phyloP scores from a whole-genome alignment of 2,113 vertebrate genomes.

The Diadophis punctatus region DNA sequence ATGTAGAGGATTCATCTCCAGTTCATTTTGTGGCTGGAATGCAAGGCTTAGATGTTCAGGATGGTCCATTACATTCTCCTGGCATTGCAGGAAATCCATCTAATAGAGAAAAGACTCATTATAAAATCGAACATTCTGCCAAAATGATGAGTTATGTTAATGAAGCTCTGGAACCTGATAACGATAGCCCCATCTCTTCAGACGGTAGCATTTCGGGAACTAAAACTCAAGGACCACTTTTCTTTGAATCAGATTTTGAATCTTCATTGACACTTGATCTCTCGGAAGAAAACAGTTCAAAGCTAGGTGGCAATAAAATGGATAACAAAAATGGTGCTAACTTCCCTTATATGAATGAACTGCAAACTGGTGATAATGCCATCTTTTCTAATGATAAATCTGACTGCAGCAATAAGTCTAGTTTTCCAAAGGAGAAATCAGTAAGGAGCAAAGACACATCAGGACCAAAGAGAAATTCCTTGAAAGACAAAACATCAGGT shows the following conservation, averaged over 20 bases:
- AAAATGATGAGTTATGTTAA: constrained; percentile 58
- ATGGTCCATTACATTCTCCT: constrained; percentile 48
- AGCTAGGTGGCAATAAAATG: constrained; percentile 43
- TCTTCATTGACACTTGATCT: constrained; percentile 85
- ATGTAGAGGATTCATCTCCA: constrained; percentile 60
- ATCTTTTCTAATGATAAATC: constrained; percentile 49
- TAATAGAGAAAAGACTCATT: constrained; percentile 36
- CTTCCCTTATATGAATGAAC: constrained; percentile 28
- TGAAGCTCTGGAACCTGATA: constrained; percentile 71
- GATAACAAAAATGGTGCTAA: constrained; percentile 32
- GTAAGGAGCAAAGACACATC: constrained; percentile 63
- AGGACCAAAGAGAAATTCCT: constrained; percentile 63
- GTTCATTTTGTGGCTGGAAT: constrained; percentile 63
- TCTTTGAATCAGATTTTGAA: constrained; percentile 81
- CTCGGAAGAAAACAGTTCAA: constrained; percentile 76
- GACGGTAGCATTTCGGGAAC: constrained; percentile 69
- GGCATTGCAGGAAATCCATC: constrained; percentile 27
- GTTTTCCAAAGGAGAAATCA: constrained; percentile 53
- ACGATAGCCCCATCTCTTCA: constrained; percentile 67
- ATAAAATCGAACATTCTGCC: constrained; percentile 32
- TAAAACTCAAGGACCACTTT: constrained; percentile 63
- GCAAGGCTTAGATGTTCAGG: constrained; percentile 61
- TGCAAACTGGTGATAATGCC: constrained; percentile 56
- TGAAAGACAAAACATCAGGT: constrained; percentile 58
- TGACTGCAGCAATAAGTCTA: constrained; percentile 51